Conservation (phyloP, 2,888 invertebrate species). For the Linyphia triangularis region DNA sequence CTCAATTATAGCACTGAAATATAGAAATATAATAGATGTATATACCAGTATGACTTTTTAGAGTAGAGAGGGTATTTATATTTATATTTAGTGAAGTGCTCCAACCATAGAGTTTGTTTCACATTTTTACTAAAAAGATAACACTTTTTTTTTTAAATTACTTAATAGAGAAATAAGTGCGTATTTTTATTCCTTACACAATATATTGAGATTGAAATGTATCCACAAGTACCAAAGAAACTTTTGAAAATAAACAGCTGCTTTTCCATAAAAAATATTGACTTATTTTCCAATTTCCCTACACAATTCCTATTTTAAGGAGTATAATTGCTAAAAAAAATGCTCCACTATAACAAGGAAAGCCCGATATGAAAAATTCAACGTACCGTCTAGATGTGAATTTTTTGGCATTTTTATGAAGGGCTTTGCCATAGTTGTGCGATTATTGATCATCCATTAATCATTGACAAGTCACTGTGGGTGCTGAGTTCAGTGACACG, state of each 20-base stretch:
- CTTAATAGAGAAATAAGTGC: too few relatives aligned
- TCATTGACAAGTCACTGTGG: constrained; percentile 58
- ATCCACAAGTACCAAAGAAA: too few relatives aligned
- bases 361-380: background rate
- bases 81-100: too few relatives aligned
- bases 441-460: constrained; percentile 67
- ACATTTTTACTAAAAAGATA: too few relatives aligned
- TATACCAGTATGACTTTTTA: too few relatives aligned
- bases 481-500: background rate
- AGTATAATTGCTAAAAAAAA: constrained; percentile 47
- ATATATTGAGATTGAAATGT: too few relatives aligned
- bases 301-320: constrained; percentile 4
- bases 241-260: background rate
- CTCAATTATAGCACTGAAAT: too few relatives aligned
- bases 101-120: too few relatives aligned
- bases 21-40: too few relatives aligned
- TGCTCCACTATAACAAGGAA: background rate
- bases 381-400: background rate
- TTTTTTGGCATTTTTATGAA: constrained; percentile 55
- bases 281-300: constrained; percentile 3
- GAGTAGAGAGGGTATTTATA: too few relatives aligned
- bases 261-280: constrained; percentile 24
- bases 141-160: too few relatives aligned
- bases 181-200: too few relatives aligned
- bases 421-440: constrained; percentile 18